A percentile compares a stretch with the other conserved stretches of the same genome.
These are phyloP conservation scores for Cryptops parisi DNA, from an alignment of 2,888 invertebrate genomes.

Conservation along the genomic window DNA sequence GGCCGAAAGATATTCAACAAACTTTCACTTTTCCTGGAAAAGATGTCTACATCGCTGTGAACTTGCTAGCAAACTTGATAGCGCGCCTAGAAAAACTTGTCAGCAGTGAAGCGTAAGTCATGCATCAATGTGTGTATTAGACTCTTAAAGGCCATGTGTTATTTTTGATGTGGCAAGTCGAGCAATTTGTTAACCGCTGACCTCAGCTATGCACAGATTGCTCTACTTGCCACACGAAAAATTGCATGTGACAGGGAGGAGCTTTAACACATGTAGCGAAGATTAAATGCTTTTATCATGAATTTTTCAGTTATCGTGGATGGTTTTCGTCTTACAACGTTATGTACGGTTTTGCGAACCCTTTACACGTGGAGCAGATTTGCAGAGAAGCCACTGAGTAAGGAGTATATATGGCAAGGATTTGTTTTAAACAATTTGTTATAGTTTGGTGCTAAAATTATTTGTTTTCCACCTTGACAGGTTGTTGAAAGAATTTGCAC, in stretches of 20 bases:
- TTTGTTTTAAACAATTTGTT: not conserved
- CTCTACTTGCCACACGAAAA: too few species aligned
- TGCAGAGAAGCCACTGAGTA: not conserved
- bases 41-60: not conserved
- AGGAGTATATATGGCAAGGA: not conserved
- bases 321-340: constrained; percentile 11
- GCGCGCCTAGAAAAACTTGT: not conserved
- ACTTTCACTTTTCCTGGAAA: constrained; percentile 1
- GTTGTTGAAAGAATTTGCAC: not conserved
- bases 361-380: constrained; percentile 4
- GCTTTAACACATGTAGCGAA: too few species aligned
- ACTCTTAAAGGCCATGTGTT: not conserved
- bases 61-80: not conserved
- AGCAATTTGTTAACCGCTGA: too few species aligned
- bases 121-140: not conserved
- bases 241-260: too few species aligned
- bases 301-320: constrained; percentile 5
- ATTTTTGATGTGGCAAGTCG: too few species aligned
- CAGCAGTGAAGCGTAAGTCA: constrained; percentile 3
- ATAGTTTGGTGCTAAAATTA: too few species aligned
- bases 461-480: too few species aligned
- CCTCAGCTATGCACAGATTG: too few species aligned
- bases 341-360: constrained; percentile 3
- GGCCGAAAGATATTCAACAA: not conserved
- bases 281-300: not conserved